phyloP scores from a whole-genome alignment of 2,888 invertebrate species.

The Gymnocheta viridis region DNA sequence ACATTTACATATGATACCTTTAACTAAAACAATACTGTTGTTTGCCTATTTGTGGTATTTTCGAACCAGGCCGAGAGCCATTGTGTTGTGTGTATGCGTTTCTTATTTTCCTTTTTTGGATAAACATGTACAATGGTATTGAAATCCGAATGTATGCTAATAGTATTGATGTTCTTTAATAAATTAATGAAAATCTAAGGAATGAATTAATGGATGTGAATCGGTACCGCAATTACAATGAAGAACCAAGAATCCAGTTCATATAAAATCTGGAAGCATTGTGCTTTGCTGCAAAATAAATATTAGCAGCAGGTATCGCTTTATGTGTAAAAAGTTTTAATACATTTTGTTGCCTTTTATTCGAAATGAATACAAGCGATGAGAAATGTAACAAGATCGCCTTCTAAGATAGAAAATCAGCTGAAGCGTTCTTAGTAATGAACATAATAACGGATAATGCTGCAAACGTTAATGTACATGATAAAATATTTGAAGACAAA shows the following conservation, averaged over 20 bases:
- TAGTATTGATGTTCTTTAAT: constrained; percentile 47
- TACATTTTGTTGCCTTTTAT: no score
- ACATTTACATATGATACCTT: background rate
- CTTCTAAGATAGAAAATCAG: no score
- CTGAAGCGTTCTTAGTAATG: no score
- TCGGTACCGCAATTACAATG: constrained; percentile 26
- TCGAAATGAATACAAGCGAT: no score
- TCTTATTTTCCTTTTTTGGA: background rate
- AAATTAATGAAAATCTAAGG: constrained; percentile 59
- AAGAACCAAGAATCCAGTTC: background rate
- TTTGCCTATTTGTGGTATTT: constrained; percentile 42
- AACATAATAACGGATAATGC: no score
- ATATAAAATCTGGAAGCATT: background rate
- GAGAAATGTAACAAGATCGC: no score
- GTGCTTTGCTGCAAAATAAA: no score
- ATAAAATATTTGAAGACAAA: no score
- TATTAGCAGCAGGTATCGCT: no score
- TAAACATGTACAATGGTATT: background rate
- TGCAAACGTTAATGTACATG: no score
- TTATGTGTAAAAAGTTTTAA: no score
- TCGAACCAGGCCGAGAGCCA: background rate
- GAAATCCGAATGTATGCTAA: constrained; percentile 28
- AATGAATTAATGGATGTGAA: constrained; percentile 49
- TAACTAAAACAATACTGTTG: constrained; percentile 24
- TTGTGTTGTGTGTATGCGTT: background rate